These are phyloP conservation scores for Rhabdornis inornatus DNA, from an alignment of 2,113 vertebrate species.

Conservation along the genomic window DNA sequence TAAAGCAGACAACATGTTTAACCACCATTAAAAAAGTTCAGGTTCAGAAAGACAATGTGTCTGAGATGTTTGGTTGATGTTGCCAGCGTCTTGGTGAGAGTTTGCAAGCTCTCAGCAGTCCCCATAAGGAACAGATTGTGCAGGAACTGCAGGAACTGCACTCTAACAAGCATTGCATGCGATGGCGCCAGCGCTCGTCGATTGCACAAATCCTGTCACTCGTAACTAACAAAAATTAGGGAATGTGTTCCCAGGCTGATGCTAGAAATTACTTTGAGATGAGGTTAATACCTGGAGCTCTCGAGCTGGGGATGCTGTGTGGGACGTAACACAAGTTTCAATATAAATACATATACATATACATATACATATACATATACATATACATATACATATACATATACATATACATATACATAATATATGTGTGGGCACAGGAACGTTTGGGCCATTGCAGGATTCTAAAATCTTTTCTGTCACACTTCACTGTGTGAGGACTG, in stretches of 20 bases:
- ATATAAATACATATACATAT: no score
- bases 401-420: no score
- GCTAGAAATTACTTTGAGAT: constrained; percentile 56
- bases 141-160: constrained; percentile 62
- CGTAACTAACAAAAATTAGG: constrained; percentile 35
- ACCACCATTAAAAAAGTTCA: constrained; percentile 74
- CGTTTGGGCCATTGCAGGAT: neutral
- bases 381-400: no score
- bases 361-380: no score
- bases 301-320: neutral
- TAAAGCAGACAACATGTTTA: constrained; percentile 78
- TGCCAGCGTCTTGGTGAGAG: constrained; percentile 62
- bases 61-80: constrained; percentile 72
- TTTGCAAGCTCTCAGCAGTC: constrained; percentile 60
- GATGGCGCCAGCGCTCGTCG: constrained; percentile 47
- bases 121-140: constrained; percentile 71
- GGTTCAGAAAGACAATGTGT: constrained; percentile 76
- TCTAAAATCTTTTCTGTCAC: neutral
- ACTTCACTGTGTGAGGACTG: neutral
- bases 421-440: no score
- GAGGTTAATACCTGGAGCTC: constrained; percentile 7
- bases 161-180: constrained; percentile 60
- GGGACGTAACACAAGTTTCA: neutral
- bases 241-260: constrained; percentile 38
- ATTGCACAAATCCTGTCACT: constrained; percentile 59